Percentiles rank a stretch among this genome's conserved stretches.
These are phyloP conservation scores for Arvicanthis niloticus DNA, from an alignment of 2,113 vertebrate species.

Conservation along the genomic window DNA sequence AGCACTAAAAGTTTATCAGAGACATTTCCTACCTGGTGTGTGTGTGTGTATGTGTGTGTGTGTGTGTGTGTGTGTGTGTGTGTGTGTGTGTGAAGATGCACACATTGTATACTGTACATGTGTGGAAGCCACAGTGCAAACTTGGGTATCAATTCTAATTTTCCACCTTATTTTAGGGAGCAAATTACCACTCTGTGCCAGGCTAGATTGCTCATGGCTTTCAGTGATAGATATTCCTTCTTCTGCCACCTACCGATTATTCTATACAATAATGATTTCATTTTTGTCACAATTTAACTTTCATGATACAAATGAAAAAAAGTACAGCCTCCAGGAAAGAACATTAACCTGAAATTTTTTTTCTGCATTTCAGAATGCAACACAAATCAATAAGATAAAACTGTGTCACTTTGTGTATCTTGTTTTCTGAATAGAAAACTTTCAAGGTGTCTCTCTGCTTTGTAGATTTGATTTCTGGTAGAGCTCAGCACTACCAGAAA, in stretches of 20 bases:
- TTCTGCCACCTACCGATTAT: neutral
- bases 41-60: neutral
- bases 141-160: neutral
- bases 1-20: constrained; percentile 38
- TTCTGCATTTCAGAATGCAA: neutral
- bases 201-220: neutral
- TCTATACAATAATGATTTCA: neutral
- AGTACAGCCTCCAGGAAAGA: neutral
- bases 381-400: neutral
- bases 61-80: neutral
- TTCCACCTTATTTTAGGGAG: neutral
- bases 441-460: neutral
- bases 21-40: neutral
- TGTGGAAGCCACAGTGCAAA: neutral
- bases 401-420: neutral
- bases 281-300: neutral
- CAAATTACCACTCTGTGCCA: neutral
- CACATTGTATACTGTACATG: no score
- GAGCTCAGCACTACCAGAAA: neutral
- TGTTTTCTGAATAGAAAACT: neutral
- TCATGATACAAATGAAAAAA: neutral
- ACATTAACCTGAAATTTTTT: neutral
- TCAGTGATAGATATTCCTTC: neutral
- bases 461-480: neutral
- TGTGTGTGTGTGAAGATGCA: neutral